Conservation (phyloP, 2,797 vertebrate species). For the Anguilla pacifica region DNA sequence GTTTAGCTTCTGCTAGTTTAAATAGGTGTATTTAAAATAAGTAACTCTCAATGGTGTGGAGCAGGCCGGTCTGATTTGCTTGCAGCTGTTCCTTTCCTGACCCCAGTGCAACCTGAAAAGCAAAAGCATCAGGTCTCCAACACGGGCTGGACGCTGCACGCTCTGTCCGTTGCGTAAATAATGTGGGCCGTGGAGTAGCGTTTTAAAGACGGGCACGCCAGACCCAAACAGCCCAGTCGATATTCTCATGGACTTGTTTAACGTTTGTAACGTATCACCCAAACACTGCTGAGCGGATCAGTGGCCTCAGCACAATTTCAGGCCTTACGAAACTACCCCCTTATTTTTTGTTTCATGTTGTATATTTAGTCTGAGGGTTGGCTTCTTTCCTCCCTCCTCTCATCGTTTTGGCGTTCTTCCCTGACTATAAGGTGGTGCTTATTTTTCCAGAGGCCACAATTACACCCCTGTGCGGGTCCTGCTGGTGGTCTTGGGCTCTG, state of each 20-base stretch:
- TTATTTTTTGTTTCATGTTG: constrained; percentile 17
- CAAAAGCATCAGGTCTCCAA: background rate
- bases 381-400: constrained; percentile 19
- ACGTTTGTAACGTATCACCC: constrained; percentile 2
- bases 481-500: constrained; percentile 21
- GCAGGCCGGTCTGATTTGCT: background rate
- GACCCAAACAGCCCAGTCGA: background rate
- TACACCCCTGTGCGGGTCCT: constrained; percentile 5
- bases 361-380: constrained; percentile 33
- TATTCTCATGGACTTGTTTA: background rate
- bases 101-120: background rate
- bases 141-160: background rate
- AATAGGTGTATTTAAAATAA: background rate
- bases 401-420: constrained; percentile 21
- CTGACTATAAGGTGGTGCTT: constrained; percentile 17
- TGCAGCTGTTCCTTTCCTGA: background rate
- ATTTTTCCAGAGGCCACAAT: constrained; percentile 7
- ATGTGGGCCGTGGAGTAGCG: background rate
- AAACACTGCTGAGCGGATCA: constrained; percentile 20
- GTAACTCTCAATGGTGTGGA: background rate
- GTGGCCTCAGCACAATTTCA: background rate
- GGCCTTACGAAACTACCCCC: background rate
- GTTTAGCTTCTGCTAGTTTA: background rate
- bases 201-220: background rate
- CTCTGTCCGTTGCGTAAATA: background rate